These are phyloP conservation scores for Lycodopsis pacificus DNA, from an alignment of 2,797 vertebrate species.

Conservation along the genomic window DNA sequence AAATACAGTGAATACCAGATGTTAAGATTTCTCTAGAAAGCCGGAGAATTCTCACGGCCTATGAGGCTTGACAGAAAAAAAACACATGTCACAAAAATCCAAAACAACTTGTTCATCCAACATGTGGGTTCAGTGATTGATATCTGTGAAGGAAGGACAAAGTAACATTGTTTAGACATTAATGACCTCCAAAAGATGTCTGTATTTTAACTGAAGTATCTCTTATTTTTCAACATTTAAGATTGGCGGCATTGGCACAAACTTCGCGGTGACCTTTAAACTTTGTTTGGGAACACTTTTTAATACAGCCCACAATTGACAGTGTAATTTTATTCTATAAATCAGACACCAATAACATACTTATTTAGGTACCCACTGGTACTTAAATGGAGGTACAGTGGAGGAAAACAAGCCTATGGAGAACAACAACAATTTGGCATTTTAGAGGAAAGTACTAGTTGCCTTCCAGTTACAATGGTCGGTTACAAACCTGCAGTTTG, in stretches of 20 bases:
- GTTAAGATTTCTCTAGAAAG: background rate
- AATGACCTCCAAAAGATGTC: background rate
- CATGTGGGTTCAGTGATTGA: background rate
- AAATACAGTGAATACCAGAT: constrained; percentile 1
- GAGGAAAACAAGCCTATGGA: background rate
- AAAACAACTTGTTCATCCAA: background rate
- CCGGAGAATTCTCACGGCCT: background rate
- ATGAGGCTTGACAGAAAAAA: background rate
- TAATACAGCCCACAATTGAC: background rate
- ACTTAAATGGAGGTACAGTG: background rate
- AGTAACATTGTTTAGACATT: constrained; percentile 3
- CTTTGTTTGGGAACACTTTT: background rate
- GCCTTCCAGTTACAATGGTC: background rate
- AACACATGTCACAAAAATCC: background rate
- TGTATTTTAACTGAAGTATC: background rate
- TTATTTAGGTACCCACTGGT: background rate
- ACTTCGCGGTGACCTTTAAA: background rate
- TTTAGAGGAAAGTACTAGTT: background rate
- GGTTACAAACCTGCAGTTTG: background rate
- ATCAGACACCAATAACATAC: background rate
- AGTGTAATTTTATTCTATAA: background rate
- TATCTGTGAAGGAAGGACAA: constrained; percentile 11
- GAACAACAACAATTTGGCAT: background rate
- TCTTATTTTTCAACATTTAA: background rate
- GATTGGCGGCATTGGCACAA: no score